Evolutionary conservation across 2,888 invertebrate species (phyloP), one percentile per base, ranked within the genome.

Genomic region (Lasioglossum morio): DNA sequence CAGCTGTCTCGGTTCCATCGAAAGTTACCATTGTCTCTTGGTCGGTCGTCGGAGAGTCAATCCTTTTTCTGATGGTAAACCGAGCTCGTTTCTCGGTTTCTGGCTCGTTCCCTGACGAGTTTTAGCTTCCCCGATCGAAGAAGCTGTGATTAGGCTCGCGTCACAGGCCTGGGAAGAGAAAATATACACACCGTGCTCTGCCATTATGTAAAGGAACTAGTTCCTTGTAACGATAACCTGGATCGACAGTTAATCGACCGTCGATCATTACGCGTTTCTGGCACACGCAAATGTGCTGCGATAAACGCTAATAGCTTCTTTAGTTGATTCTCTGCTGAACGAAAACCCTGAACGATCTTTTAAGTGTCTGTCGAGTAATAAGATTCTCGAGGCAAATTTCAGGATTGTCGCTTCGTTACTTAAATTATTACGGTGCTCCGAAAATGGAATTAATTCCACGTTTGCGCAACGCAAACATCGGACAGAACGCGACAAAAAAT

Each of bases 1-100:
- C 19, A 2, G 72, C 86, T 82, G 81, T 86, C 86, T 76, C 78
- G 81, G 40, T 37, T 43, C 5, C 27, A 37, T 82, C 73, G 77
- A 77, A 57, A 74, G 73, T 77, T 46, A 16, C 8, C 27, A 43
- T 40, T 37, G 57, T 60, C 37, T 37, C 12, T 34, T 34, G 14
- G 27, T 19, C 30, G 66, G 66, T 16, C 1, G 66, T 7, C 60
- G 30, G 60, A 30, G 27, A 63, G 30, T 30, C 60, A 23, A 40
- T 70, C 60, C 30, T 60, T 69, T 70, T n/a, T 30, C 40, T 16
- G n/a, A 8, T 37, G 23, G 43, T 63, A 63, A 43, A 34, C 34
- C 23, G 60, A 46, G 14, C 37, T 34, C 30, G 53, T 43, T 79
- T 14, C 60, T 60, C 60, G 53, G 23, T 53, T 53, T 53, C 53